Conservation (phyloP, 2,797 vertebrate species). For the Peromyscus attwateri region DNA sequence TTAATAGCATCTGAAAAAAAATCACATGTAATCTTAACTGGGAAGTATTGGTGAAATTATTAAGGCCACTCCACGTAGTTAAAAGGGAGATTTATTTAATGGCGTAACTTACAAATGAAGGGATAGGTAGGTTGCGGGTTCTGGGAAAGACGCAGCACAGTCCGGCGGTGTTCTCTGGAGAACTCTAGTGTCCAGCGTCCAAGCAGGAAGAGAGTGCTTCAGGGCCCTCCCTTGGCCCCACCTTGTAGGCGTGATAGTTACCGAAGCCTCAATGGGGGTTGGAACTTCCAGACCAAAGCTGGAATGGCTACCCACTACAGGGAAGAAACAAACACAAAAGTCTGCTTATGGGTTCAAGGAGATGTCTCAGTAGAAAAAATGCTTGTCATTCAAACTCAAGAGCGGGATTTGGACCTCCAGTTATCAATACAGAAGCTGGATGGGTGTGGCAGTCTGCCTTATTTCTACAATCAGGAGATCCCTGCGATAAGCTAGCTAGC, state of each 20-base stretch:
- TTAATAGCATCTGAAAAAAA: conserved; percentile 32
- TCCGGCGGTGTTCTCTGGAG: too few relatives aligned
- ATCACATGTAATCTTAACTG: neutral
- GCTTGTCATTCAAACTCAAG: neutral
- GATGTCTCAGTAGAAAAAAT: neutral
- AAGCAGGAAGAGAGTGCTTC: too few relatives aligned
- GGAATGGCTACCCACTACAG: neutral
- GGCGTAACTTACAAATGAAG: too few relatives aligned
- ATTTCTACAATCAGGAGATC: neutral
- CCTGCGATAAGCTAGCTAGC: neutral
- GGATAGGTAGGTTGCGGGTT: too few relatives aligned
- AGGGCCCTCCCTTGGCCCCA: too few relatives aligned
- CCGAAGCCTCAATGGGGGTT: too few relatives aligned
- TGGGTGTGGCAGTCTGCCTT: neutral
- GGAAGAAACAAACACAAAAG: neutral
- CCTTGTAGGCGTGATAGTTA: too few relatives aligned
- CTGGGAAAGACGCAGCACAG: too few relatives aligned
- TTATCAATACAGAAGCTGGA: neutral
- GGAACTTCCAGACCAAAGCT: too few relatives aligned
- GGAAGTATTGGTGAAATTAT: neutral
- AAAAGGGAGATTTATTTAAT: too few relatives aligned
- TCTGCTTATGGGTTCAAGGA: neutral
- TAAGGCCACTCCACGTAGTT: too few relatives aligned
- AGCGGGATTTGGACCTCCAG: neutral
- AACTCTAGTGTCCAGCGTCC: too few relatives aligned